Evolutionary conservation across 2,113 vertebrate genomes (phyloP).

Genomic region (Dasyprocta punctata): DNA sequence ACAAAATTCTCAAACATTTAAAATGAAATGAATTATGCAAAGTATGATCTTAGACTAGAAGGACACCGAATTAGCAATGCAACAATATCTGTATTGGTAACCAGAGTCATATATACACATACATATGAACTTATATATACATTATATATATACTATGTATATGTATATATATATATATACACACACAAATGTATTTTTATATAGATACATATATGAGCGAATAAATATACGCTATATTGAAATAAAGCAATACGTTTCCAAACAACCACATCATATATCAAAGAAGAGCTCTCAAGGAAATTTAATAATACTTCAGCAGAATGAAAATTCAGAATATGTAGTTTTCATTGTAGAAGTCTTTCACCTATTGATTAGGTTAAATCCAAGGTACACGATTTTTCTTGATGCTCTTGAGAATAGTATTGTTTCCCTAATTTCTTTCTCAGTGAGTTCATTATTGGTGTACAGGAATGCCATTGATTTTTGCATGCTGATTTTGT

Average conservation of each 20-base stretch:
- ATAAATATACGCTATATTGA: not conserved
- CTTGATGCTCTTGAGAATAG: not conserved
- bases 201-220: not conserved
- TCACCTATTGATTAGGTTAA: not conserved
- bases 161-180: not conserved
- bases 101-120: not conserved
- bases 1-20: not conserved
- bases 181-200: not conserved
- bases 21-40: not conserved
- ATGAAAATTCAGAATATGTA: not conserved
- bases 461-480: not conserved
- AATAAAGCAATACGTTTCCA: not conserved
- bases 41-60: not conserved
- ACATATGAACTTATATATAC: not conserved
- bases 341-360: not conserved
- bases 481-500: not conserved
- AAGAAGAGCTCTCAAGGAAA: not conserved
- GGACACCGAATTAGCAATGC: not conserved
- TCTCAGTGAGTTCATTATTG: not conserved
- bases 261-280: not conserved
- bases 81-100: not conserved
- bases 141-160: not conserved
- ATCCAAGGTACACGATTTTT: not conserved
- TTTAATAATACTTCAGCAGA: not conserved
- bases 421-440: not conserved